A percentile compares a stretch with the other conserved stretches of the same genome.
Evolutionary conservation across 2,797 vertebrate species (phyloP).

Genomic region (Enteromius paludinosus): DNA sequence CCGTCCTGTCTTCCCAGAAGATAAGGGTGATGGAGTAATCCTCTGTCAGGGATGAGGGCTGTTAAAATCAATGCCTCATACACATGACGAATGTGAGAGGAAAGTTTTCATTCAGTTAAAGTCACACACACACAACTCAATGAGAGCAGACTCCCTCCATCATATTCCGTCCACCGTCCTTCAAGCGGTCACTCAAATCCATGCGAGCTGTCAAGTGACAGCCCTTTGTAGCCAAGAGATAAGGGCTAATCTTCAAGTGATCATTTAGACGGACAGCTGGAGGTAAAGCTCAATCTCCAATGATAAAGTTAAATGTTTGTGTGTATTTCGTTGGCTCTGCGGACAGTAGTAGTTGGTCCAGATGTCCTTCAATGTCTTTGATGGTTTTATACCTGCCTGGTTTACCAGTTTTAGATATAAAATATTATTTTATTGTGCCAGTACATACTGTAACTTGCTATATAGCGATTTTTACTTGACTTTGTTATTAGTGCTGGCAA

Average conservation of each 20-base stretch:
- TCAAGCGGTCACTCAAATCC: constrained; percentile 44
- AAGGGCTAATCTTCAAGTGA: constrained; percentile 77
- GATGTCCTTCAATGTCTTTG: constrained; percentile 63
- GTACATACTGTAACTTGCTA: constrained; percentile 1
- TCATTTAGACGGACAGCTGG: constrained; percentile 75
- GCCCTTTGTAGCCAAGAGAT: constrained; percentile 72
- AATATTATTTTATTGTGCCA: not conserved
- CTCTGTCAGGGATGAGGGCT: constrained; percentile 61
- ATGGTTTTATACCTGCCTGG: not conserved
- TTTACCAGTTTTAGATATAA: not conserved
- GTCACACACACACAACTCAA: constrained; percentile 44
- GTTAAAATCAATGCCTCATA: constrained; percentile 56
- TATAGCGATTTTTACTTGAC: constrained; percentile 17
- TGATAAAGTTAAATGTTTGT: constrained; percentile 2
- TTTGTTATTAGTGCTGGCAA: constrained; percentile 53
- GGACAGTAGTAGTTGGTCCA: constrained; percentile 20
- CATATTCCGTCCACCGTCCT: constrained; percentile 6
- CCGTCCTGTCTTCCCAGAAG: constrained; percentile 70
- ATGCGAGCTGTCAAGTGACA: constrained; percentile 70
- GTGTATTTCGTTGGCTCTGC: constrained; percentile 65
- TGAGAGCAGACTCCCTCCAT: not conserved
- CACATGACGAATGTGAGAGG: constrained; percentile 45
- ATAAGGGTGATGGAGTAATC: constrained; percentile 59
- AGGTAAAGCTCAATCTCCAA: constrained; percentile 69
- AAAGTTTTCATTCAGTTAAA: constrained; percentile 61